Percentiles rank a stretch among this genome's conserved stretches.
phyloP scores from a whole-genome alignment of 2,113 vertebrate genomes.

The Megaptera novaeangliae region DNA sequence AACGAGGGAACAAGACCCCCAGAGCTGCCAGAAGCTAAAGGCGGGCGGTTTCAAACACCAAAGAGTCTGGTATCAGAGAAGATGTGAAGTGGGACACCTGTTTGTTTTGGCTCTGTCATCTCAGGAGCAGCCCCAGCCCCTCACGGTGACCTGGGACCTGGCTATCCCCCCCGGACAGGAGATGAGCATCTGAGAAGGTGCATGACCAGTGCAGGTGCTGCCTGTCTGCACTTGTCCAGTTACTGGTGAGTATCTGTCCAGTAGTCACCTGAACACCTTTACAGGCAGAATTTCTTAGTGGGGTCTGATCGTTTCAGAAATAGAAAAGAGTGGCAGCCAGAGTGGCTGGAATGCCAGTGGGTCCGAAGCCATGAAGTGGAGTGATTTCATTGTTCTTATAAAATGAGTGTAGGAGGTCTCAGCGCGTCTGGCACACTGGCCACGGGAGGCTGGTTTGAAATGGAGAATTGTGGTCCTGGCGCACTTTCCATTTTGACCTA shows the following conservation, averaged over 20 bases:
- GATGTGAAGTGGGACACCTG: not conserved
- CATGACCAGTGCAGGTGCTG: too few relatives aligned
- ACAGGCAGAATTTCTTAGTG: not conserved
- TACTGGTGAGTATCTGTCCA: not conserved
- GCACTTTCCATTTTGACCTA: not conserved
- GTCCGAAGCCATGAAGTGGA: not conserved
- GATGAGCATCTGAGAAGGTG: not conserved
- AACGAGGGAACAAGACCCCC: not conserved
- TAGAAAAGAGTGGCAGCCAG: too few relatives aligned
- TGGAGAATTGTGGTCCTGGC: not conserved
- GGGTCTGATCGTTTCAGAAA: not conserved
- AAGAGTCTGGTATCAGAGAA: not conserved
- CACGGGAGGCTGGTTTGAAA: not conserved
- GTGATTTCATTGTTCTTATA: not conserved
- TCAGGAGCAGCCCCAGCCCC: not conserved
- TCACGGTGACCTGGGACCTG: not conserved
- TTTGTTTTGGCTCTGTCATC: not conserved
- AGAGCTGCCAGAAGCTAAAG: not conserved
- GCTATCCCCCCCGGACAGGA: not conserved
- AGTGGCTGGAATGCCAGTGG: not conserved
- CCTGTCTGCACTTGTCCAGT: too few relatives aligned
- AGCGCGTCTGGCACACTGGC: too few relatives aligned
- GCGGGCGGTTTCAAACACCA: not conserved
- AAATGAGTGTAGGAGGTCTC: not conserved
- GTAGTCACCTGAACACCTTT: not conserved